Conservation (phyloP, 2,888 invertebrate genomes). For the Rhagophthalmus giganteus region DNA sequence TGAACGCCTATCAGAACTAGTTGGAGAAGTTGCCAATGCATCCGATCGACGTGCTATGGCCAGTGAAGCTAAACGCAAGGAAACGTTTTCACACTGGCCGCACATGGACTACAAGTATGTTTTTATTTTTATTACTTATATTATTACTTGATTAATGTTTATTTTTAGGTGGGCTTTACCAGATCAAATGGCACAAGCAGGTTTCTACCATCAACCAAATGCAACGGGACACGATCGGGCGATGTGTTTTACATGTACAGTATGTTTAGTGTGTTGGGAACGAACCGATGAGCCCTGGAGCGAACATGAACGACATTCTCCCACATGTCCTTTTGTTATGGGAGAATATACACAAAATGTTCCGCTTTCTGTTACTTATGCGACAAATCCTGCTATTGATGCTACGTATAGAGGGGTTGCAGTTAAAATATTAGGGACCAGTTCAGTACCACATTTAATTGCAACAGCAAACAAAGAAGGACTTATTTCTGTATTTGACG, state of each 20-base stretch:
- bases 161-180: slow-evolving; percentile 85
- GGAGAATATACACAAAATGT: slow-evolving; percentile 96
- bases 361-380: slow-evolving; percentile 82
- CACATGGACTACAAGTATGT: slow-evolving; percentile 93
- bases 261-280: slow-evolving; percentile 96
- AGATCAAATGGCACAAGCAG: slow-evolving; percentile 95
- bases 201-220: slow-evolving; percentile 94
- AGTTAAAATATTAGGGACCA: slow-evolving; percentile 46
- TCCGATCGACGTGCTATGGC: slow-evolving; percentile 75
- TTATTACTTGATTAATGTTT: slow-evolving; percentile 3
- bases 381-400: slow-evolving; percentile 73
- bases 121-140: background rate
- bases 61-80: slow-evolving; percentile 86
- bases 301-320: slow-evolving; percentile 93
- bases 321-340: slow-evolving; percentile 90
- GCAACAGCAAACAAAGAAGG: slow-evolving; percentile 64
- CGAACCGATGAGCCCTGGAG: slow-evolving; percentile 97
- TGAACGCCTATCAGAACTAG: slow-evolving; percentile 80
- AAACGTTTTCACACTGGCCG: slow-evolving; percentile 93
- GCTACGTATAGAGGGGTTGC: slow-evolving; percentile 48
- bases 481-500: slow-evolving; percentile 81
- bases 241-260: slow-evolving; percentile 94
- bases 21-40: slow-evolving; percentile 57
- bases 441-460: slow-evolving; percentile 54
- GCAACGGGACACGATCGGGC: slow-evolving; percentile 89